Percentiles rank a stretch among this genome's conserved stretches.
Evolutionary conservation across 2,113 vertebrate species (phyloP).

Genomic region (Ivindomyrus marchei): DNA sequence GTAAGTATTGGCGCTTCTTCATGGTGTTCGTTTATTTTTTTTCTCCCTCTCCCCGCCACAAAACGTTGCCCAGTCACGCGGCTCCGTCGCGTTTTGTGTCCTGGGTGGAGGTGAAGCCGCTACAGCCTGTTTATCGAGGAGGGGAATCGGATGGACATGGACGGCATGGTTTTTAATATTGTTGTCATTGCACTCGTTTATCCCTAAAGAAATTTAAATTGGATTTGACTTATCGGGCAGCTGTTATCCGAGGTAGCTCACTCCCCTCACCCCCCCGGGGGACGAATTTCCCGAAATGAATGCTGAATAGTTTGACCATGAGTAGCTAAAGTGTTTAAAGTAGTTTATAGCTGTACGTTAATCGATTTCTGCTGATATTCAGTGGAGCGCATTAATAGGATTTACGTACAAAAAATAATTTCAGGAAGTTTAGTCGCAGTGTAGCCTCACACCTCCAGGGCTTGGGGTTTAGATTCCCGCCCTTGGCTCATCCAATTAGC

Average conservation of each 20-base stretch:
- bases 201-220: background rate
- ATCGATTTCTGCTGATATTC: background rate
- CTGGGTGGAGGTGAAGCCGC: background rate
- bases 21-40: conserved; percentile 1
- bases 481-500: background rate
- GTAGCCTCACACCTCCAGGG: background rate
- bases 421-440: background rate
- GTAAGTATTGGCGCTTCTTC: conserved; percentile 44
- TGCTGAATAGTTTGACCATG: background rate
- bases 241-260: background rate
- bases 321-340: conserved; percentile 2
- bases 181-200: background rate
- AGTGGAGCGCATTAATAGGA: conserved; percentile 4
- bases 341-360: conserved; percentile 1
- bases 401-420: background rate
- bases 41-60: background rate
- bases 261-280: background rate
- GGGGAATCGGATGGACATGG: background rate
- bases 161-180: background rate
- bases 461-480: background rate
- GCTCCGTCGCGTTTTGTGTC: background rate
- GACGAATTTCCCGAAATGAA: background rate
- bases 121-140: no score
- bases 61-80: background rate
- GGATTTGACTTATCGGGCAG: background rate